Evolutionary conservation across 2,113 vertebrate species (phyloP), one percentile per base, ranked within the genome.

Genomic region (Mastomys coucha): DNA sequence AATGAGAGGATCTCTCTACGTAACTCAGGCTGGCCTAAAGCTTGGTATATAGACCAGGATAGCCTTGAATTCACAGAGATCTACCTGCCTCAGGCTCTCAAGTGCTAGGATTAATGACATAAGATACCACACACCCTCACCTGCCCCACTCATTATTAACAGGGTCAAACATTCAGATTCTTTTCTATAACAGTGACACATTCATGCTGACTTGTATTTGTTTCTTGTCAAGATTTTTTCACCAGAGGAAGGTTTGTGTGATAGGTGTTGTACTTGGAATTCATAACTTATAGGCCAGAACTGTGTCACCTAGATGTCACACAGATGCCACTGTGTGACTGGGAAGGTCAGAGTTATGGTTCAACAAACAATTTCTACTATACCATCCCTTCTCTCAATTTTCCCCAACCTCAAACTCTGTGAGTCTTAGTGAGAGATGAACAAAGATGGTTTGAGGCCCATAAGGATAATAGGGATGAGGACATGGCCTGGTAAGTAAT

Each of bases 151-250:
- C 67, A 81, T 49, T 89, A 60, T 69, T 22, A 91, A 24, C 58
- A 58, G 56, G 2, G 6, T 84, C 84, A 88, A 42, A 53, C 26
- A 84, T 88, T 69, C 63, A 69, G 63, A 45, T 58, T 58, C 60
- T 87, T 73, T 88, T 24, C 60, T 84, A 12, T 5, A 76, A n/a
- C 76, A 49, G 6, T 78, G 72, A 73, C 85, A 28, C 60, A 92
- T 85, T 94, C 56, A 16, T 73, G 76, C 60, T 91, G 75, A 95
- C 69, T 63, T 13, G 42, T 65, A 77, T 49, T 42, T 72, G 45
- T 80, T 95, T 89, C 84, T 80, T 91, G 78, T 78, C 63, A 75
- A 80, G 70, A 85, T 90, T 76, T 96, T 95, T 94, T 94, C 45
- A 90, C 80, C 53, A 90, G 86, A 72, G 69, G 94, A 90, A 81